Base-by-base conservation (phyloP, 2,888 invertebrate genomes). In the Melanostoma mellinum region DNA sequence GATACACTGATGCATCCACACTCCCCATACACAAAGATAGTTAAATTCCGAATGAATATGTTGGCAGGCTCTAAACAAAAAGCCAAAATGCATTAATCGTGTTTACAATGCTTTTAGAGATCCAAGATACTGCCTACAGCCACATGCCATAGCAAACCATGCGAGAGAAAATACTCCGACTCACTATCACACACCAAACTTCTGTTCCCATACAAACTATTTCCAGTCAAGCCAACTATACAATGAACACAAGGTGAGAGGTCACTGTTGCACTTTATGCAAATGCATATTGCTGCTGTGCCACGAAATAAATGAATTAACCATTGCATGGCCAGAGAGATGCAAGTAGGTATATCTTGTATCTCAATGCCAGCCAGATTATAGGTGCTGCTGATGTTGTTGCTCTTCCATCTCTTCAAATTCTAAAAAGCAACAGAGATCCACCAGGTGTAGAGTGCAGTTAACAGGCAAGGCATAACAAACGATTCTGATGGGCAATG, bases 21-120 rank as follows among this genome's bases (percentile, higher is more conserved):
- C 10, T 10, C 38, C 6, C 10, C 1, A 55, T 20, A 38, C 32
- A 58, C 8, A 38, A 10, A 56, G 30, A 32, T 42, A 44, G 8
- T 58, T 6, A 30, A 42, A 58, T 42, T 58, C 46, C 32, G 33
- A 60, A 44, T 32, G 33, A 33, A 44, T 42, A n/a, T 42, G 10
- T 42, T 35, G 4, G 32, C 35, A 42, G 40, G 42, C 53, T 44
- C 10, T 42, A 1, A 32, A 48, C 69, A 58, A 58, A 71, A 44
- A 63, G 61, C 55, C 32, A 76, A 81, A 82, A 82, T 82, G 82
- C 82, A 82, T 82, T 82, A 82, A 82, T 68, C 68, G 78, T 82
- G 82, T 82, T 82, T 78, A 73, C 82, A 78, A 78, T 78, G 82
- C 82, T 78, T 81, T 81, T 60, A 61, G 63, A 77, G 78, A 82